Conservation (phyloP, 1,140 invertebrate genomes). For the Mya arenaria region DNA sequence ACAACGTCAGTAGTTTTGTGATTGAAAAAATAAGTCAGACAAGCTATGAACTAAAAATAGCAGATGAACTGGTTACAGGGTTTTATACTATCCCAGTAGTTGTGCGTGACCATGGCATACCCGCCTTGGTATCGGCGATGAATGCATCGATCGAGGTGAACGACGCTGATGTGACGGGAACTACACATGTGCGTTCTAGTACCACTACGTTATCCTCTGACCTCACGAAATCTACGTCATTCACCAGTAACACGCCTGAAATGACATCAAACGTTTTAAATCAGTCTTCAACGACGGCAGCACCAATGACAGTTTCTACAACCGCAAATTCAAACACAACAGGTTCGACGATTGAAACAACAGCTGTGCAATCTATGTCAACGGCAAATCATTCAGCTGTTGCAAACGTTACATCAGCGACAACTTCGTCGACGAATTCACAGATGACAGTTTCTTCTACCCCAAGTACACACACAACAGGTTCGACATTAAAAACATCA, state of each 20-base stretch:
- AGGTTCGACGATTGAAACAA: neutral
- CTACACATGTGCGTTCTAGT: neutral
- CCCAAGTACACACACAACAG: neutral
- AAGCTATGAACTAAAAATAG: neutral
- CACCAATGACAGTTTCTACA: neutral
- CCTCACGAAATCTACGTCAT: neutral
- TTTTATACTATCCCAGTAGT: neutral
- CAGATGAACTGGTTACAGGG: neutral
- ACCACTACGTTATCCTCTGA: neutral
- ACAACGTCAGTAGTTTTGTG: neutral
- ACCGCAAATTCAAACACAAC: neutral
- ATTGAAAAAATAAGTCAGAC: neutral
- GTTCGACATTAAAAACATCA: neutral
- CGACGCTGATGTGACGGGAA: neutral
- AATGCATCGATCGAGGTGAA: neutral
- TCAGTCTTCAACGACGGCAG: neutral
- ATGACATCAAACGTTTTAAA: neutral
- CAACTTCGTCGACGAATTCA: neutral
- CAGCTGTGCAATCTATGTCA: too few relatives aligned
- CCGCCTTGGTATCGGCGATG: neutral
- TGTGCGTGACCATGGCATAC: conserved; percentile 10
- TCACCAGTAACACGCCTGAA: neutral
- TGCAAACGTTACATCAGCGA: too few relatives aligned
- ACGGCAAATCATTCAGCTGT: too few relatives aligned
- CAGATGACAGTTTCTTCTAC: neutral